Evolutionary conservation across 2,888 invertebrate species (phyloP), one percentile per base, ranked within the genome.

Genomic region (Leptinotarsa tumamoca): DNA sequence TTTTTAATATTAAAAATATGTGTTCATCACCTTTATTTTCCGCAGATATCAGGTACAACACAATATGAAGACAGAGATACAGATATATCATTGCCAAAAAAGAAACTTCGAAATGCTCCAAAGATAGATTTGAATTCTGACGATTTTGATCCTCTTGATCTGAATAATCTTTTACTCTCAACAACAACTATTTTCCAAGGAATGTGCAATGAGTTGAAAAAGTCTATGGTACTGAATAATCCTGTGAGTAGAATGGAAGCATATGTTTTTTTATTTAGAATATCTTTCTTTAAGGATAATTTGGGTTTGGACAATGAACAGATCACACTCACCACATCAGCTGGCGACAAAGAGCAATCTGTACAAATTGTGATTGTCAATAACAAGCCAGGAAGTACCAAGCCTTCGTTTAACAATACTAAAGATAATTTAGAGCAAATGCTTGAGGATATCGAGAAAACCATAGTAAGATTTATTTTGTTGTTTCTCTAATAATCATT

Each of bases 181-280:
- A 69, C 69, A 14, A 69, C 23, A 14, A 33, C 54, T 5, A 69
- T 33, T 56, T 33, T 69, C 49, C 54, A 69, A 69, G 54, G 18
- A 15, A 69, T 69, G 69, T 69, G 69, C 18, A 56, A 56, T 21
- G 69, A 69, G 21, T 17, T 69, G 18, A 33, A 49, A 69, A 21
- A 56, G 2, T 54, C 56, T 7, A 33, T 50, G 4, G 43, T 43
- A 18, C 4, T 69, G 43, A 69, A 69, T 15, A 56, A 69, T 4
- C 51, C 33, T n/a, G 18, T 68, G 21, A 52, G 51, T 27, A 51
- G 33, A 23, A 52, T 3, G 5, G n/a, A 4, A 15, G 33, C 43
- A 7, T 49, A 33, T 13, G 23, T 68, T 51, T 68, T 33, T 4
- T 68, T 15, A 43, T 49, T 18, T 7, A n/a, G 5, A 51, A n/a